These are phyloP conservation scores for Sympetrum striolatum DNA, from an alignment of 2,888 invertebrate genomes.

Conservation along the genomic window DNA sequence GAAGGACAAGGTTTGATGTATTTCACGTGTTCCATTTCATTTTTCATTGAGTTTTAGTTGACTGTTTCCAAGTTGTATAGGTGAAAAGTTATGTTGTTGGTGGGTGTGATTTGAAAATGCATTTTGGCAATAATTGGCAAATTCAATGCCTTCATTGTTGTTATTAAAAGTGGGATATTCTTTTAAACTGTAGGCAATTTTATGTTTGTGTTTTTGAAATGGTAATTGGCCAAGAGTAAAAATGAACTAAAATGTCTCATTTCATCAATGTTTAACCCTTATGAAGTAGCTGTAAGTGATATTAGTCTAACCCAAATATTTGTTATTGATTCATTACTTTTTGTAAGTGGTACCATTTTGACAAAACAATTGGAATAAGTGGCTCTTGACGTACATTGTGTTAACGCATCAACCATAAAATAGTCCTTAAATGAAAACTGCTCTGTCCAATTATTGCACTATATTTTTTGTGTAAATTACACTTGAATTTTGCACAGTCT, in stretches of 20 bases:
- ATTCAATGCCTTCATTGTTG: slow-evolving; percentile 9
- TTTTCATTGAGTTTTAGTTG: slow-evolving; percentile 29
- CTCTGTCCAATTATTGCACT: slow-evolving; percentile 43
- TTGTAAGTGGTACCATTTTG: slow-evolving; percentile 41
- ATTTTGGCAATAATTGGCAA: slow-evolving; percentile 41
- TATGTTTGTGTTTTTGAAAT: slow-evolving; percentile 17
- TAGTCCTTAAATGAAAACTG: slow-evolving; percentile 41
- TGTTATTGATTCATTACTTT: slow-evolving; percentile 35
- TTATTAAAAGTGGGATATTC: slow-evolving; percentile 15
- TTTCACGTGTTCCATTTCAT: slow-evolving; percentile 34
- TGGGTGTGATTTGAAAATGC: slow-evolving; percentile 20
- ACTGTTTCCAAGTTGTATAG: slow-evolving; percentile 36
- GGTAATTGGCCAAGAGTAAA: not conserved
- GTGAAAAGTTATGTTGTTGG: slow-evolving; percentile 32
- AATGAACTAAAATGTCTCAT: slow-evolving; percentile 7
- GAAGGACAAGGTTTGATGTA: slow-evolving; percentile 44
- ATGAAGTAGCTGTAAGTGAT: slow-evolving; percentile 22
- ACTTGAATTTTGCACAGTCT: slow-evolving; percentile 43
- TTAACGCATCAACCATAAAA: slow-evolving; percentile 38
- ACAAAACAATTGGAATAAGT: slow-evolving; percentile 35
- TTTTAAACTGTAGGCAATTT: slow-evolving; percentile 28
- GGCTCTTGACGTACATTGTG: slow-evolving; percentile 42
- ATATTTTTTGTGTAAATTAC: slow-evolving; percentile 42
- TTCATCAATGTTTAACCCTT: slow-evolving; percentile 14
- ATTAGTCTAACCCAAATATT: slow-evolving; percentile 1